Base-by-base conservation (phyloP, 1,140 invertebrate genomes). In the Trachelipus rathkii region DNA sequence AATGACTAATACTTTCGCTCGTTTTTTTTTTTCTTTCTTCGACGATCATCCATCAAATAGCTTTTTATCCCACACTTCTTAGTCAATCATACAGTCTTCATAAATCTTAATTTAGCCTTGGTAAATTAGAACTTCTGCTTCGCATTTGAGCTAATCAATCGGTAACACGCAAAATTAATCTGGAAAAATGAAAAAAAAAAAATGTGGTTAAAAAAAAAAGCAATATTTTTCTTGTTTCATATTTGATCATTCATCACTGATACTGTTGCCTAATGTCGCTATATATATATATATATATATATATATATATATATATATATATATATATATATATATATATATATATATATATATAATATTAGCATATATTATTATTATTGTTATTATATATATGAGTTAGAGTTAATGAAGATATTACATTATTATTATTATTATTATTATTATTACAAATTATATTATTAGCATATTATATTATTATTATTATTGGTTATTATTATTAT, bases 1-100 rank as follows among this genome's bases (percentile, higher is more conserved):
- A 19, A 60, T 60, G 50, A 60, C 50, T 60, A 60, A 60, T 60
- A 60, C 50, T 60, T 60, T 60, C 50, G 19, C 50, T 60, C 8
- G 2, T 60, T 33, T 33, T 33, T 33, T 33, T 3, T 3, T 33
- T 33, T 33, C 33, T 33, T 33, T n/a, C n/a, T 60, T 19, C 19
- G 19, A 60, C 50, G 19, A 60, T 60, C 50, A 60, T 60, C 50
- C 50, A 60, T 60, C 50, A 60, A 15, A 60, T 60, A 60, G 50
- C 50, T 60, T 60, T 60, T 60, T 60, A 60, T 60, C 50, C 50
- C 50, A 60, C 50, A 60, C 50, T 60, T 60, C 50, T 60, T 60
- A 60, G 50, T 60, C 50, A 60, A 60, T 60, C 50, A 60, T 60
- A 19, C 19, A 60, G 50, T 60, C 50, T 60, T 60, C 50, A 60